These are phyloP conservation scores for Eurosta solidaginis DNA, from an alignment of 1,140 invertebrate genomes.

Conservation along the genomic window DNA sequence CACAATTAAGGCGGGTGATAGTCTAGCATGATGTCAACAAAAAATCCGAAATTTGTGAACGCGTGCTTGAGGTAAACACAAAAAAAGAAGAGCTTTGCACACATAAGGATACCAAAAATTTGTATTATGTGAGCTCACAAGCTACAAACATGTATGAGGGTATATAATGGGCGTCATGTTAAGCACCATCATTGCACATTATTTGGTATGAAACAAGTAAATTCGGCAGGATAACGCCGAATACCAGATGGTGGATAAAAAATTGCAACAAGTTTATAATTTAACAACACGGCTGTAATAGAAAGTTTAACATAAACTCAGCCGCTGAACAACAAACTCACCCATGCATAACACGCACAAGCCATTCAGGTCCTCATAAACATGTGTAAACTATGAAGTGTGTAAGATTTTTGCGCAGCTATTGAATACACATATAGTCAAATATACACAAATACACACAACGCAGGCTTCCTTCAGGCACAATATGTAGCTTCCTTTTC, in stretches of 20 bases:
- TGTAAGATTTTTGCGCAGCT: not conserved
- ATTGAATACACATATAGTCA: not conserved
- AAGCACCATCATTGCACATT: not conserved
- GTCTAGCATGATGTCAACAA: too few species aligned
- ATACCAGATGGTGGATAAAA: not conserved
- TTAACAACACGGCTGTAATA: not conserved
- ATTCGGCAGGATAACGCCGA: not conserved
- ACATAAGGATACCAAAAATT: too few species aligned
- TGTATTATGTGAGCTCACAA: not conserved
- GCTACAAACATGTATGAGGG: too few species aligned
- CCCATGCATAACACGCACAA: not conserved
- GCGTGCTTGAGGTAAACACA: too few species aligned
- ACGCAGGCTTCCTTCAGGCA: not conserved
- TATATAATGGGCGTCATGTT: not conserved
- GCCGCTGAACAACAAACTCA: not conserved
- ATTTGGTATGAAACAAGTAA: not conserved
- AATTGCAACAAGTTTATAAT: slow-evolving; percentile 8
- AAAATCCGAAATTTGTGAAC: too few species aligned
- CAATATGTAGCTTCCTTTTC: not conserved
- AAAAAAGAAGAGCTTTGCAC: too few species aligned
- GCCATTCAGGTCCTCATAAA: not conserved
- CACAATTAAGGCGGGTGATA: too few species aligned
- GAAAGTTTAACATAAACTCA: not conserved
- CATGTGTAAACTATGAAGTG: not conserved
- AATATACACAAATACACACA: not conserved